Percentiles rank a stretch among this genome's conserved stretches.
phyloP scores from a whole-genome alignment of 2,797 vertebrate species.

The Megaceryle alcyon region DNA sequence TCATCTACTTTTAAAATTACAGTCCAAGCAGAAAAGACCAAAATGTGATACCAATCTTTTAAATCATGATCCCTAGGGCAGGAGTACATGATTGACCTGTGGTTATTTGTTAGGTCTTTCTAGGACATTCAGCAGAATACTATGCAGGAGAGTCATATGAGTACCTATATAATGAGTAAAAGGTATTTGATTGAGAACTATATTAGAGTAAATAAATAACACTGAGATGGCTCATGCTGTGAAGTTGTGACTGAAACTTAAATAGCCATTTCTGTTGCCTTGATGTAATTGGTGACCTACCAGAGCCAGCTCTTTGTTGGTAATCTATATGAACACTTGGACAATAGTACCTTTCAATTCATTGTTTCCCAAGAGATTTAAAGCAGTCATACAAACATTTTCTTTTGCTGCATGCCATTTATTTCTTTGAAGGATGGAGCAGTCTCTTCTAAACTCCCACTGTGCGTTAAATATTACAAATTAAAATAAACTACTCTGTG shows the following conservation, averaged over 20 bases:
- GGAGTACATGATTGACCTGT: slow-evolving; percentile 44
- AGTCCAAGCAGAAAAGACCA: slow-evolving; percentile 55
- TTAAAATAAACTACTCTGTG: slow-evolving; percentile 56
- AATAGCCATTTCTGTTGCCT: slow-evolving; percentile 50
- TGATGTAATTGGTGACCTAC: slow-evolving; percentile 62
- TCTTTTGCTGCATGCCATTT: background rate
- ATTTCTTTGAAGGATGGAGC: slow-evolving; percentile 41
- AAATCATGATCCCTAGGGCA: slow-evolving; percentile 53
- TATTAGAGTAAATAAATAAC: slow-evolving; percentile 73
- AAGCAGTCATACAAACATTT: slow-evolving; percentile 65
- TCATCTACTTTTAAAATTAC: slow-evolving; percentile 72
- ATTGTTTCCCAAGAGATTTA: slow-evolving; percentile 65
- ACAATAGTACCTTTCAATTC: slow-evolving; percentile 43
- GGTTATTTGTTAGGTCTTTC: slow-evolving; percentile 53
- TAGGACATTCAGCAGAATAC: slow-evolving; percentile 6
- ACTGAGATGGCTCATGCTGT: slow-evolving; percentile 3
- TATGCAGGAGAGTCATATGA: slow-evolving; percentile 50
- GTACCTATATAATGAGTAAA: slow-evolving; percentile 26
- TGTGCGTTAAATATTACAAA: slow-evolving; percentile 65
- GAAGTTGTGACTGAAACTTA: slow-evolving; percentile 60
- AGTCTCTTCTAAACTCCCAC: slow-evolving; percentile 36
- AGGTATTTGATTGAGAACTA: slow-evolving; percentile 70
- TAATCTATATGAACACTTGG: slow-evolving; percentile 44
- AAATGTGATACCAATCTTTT: slow-evolving; percentile 56
- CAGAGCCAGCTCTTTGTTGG: slow-evolving; percentile 47